Evolutionary conservation across 30 jellyfish, hydroid and myxozoan genomes (phyloP).

Genomic region (Mastigias papua): DNA sequence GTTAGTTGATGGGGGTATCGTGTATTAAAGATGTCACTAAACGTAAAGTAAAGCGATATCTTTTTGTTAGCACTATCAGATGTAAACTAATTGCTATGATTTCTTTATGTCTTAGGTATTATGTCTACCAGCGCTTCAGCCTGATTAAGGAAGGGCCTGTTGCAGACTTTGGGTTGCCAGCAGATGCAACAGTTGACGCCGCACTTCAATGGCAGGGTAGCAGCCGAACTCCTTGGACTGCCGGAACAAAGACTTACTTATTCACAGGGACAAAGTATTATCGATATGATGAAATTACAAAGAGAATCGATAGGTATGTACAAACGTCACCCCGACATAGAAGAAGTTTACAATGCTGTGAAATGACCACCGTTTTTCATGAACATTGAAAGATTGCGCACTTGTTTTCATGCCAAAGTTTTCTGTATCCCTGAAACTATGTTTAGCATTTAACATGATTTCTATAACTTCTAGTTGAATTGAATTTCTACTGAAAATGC

Average conservation of each 20-base stretch:
- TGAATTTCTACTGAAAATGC: neutral
- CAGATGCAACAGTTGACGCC: constrained; percentile 79
- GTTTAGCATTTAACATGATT: neutral
- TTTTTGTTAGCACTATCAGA: too few relatives aligned
- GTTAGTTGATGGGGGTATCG: too few relatives aligned
- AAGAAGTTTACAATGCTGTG: neutral
- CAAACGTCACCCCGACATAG: neutral
- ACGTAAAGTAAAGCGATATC: too few relatives aligned
- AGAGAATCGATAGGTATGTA: constrained; percentile 21
- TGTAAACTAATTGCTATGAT: neutral
- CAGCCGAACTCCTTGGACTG: constrained; percentile 67
- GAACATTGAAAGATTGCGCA: neutral
- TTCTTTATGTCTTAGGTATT: constrained; percentile 64
- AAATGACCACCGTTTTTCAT: neutral
- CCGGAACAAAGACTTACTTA: constrained; percentile 56
- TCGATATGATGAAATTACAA: constrained; percentile 71
- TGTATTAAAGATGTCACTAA: too few relatives aligned
- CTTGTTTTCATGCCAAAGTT: neutral
- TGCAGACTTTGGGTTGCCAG: constrained; percentile 81
- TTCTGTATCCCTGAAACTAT: neutral
- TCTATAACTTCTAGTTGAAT: neutral
- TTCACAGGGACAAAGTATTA: constrained; percentile 77
- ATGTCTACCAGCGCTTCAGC: constrained; percentile 40
- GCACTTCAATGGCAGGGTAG: constrained; percentile 92
- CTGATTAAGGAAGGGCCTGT: constrained; percentile 57